Evolutionary conservation across 2,113 vertebrate genomes (phyloP).

Genomic region (Enhydra lutris): DNA sequence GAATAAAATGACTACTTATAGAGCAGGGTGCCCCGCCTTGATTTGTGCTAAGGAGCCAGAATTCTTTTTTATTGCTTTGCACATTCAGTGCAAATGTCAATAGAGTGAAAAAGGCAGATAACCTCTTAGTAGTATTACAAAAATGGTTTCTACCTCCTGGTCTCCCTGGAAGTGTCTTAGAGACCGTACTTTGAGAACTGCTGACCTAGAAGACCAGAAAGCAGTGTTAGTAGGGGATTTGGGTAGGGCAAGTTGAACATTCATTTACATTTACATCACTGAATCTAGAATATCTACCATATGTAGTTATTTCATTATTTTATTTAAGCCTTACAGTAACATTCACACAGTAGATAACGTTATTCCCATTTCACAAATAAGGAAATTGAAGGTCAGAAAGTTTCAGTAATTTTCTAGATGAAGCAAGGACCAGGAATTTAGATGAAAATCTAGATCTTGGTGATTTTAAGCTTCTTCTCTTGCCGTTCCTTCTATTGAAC

Average conservation of each 20-base stretch:
- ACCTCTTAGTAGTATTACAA: not conserved
- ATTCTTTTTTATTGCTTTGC: not conserved
- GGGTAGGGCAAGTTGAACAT: not conserved
- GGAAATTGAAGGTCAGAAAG: not conserved
- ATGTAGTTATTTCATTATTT: not conserved
- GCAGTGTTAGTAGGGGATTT: not conserved
- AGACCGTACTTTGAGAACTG: not conserved
- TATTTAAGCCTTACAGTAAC: not conserved
- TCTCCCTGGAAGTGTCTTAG: not conserved
- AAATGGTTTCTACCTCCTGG: not conserved
- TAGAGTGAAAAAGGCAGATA: not conserved
- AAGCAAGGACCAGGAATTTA: not conserved
- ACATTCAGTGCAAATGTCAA: not conserved
- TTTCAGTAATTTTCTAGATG: constrained; percentile 20
- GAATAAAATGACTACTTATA: not conserved
- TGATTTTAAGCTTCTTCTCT: not conserved
- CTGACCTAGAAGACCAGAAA: not conserved
- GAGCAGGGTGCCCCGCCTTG: not conserved
- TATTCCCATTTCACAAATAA: constrained; percentile 19
- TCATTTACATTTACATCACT: not conserved
- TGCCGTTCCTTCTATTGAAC: not conserved
- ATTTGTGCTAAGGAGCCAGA: not conserved
- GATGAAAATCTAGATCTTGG: not conserved
- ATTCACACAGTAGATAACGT: not conserved
- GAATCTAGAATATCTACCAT: not conserved